These are phyloP conservation scores for Dufourea novaeangliae DNA, from an alignment of 1,140 invertebrate species.

Conservation along the genomic window DNA sequence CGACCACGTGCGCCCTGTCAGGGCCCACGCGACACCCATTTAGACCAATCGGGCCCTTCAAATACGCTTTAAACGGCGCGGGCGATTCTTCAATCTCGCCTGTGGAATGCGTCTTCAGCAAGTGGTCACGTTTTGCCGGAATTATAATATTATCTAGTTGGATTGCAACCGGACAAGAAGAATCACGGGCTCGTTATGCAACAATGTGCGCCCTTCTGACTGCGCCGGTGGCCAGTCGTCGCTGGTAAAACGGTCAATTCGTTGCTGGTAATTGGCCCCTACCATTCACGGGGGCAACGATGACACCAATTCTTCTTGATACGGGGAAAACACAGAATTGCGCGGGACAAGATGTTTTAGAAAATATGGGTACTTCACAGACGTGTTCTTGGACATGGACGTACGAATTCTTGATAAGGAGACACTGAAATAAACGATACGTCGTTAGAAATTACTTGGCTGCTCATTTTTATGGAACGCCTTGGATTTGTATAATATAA, in stretches of 20 bases:
- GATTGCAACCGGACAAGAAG: slow-evolving; percentile 44
- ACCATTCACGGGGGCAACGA: background rate
- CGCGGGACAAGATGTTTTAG: background rate
- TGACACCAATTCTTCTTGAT: background rate
- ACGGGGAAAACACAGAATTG: background rate
- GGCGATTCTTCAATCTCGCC: slow-evolving; percentile 52
- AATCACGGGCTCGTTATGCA: slow-evolving; percentile 44
- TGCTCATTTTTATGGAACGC: background rate
- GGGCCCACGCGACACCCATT: slow-evolving; percentile 73
- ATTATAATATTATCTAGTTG: slow-evolving; percentile 59
- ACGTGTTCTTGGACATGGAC: too few relatives aligned
- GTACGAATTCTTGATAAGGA: too few relatives aligned
- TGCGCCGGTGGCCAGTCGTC: background rate
- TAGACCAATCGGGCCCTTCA: slow-evolving; percentile 61
- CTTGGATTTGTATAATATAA: background rate
- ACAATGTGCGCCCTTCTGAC: slow-evolving; percentile 22
- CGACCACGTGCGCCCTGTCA: slow-evolving; percentile 72
- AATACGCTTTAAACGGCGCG: slow-evolving; percentile 54
- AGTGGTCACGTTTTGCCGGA: slow-evolving; percentile 36
- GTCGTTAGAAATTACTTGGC: background rate
- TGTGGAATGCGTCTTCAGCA: slow-evolving; percentile 50
- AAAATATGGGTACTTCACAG: background rate
- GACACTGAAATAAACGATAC: too few relatives aligned
- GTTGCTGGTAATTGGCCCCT: background rate
- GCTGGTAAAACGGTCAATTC: background rate